phyloP scores from a whole-genome alignment of 2,888 invertebrate genomes.

The Tiliacea citrago region DNA sequence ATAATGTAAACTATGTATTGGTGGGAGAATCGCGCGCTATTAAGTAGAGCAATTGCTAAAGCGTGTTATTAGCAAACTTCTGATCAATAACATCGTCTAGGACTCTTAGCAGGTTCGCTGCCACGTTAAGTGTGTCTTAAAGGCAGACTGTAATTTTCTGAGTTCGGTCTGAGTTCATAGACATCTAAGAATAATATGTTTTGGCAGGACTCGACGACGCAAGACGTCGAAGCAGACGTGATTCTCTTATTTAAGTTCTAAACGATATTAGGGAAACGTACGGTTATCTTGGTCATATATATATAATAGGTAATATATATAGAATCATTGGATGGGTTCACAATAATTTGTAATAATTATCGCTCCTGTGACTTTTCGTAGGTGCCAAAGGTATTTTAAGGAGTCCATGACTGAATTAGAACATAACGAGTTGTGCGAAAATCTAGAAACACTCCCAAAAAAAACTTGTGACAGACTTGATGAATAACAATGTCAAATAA shows the following conservation, averaged over 20 bases:
- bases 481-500: neutral
- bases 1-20: neutral
- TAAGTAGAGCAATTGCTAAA: neutral
- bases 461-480: neutral
- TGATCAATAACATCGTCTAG: neutral
- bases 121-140: constrained; percentile 10
- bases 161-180: constrained; percentile 8
- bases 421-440: neutral
- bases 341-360: neutral
- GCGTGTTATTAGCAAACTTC: neutral
- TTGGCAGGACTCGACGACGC: constrained; percentile 8
- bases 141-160: constrained; percentile 23
- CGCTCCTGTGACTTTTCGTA: neutral
- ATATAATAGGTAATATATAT: no score
- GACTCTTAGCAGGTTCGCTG: neutral
- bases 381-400: neutral
- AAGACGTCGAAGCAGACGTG: neutral
- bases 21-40: neutral
- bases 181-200: constrained; percentile 19
- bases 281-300: no score
- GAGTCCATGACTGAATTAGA: neutral
- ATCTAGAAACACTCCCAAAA: neutral
- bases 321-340: neutral
- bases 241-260: constrained; percentile 12
- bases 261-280: neutral